Percentiles rank a stretch among this genome's conserved stretches.
Evolutionary conservation across 1,140 invertebrate species (phyloP).

Genomic region (Phenacoccus solenopsis): DNA sequence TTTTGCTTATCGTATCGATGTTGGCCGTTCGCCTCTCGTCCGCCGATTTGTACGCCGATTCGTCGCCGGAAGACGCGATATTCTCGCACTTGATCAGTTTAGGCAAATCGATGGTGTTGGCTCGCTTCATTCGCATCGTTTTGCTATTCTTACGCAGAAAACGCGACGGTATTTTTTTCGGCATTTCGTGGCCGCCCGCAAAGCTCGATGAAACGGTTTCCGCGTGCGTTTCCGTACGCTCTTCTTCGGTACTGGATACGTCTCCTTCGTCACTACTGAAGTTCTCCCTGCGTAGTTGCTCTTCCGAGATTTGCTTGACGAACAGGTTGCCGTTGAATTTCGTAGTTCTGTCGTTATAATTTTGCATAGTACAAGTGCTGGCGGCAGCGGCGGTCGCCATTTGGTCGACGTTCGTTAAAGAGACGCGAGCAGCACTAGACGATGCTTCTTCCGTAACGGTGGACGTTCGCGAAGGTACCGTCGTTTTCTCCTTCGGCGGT

Average conservation of each 20-base stretch:
- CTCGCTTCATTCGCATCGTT: constrained; percentile 66
- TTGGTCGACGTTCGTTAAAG: not conserved
- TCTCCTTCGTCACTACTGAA: constrained; percentile 26
- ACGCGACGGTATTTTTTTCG: constrained; percentile 27
- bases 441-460: not conserved
- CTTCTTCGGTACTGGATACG: constrained; percentile 28
- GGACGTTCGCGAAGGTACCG: constrained; percentile 3
- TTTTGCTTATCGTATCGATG: not conserved
- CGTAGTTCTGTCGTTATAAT: too few species aligned
- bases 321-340: not conserved
- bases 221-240: not conserved
- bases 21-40: constrained; percentile 26
- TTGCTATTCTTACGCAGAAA: constrained; percentile 38
- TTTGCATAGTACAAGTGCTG: too few species aligned
- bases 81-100: constrained; percentile 43
- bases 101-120: constrained; percentile 77
- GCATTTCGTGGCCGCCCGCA: constrained; percentile 27
- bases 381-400: not conserved
- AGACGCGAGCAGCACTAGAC: not conserved
- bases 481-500: constrained; percentile 28
- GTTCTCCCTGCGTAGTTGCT: constrained; percentile 12
- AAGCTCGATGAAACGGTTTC: not conserved
- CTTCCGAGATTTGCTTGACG: constrained; percentile 17
- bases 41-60: constrained; percentile 26
- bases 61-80: constrained; percentile 30